Base-by-base conservation (phyloP, 2,888 invertebrate genomes). In the Candidula unifasciata region DNA sequence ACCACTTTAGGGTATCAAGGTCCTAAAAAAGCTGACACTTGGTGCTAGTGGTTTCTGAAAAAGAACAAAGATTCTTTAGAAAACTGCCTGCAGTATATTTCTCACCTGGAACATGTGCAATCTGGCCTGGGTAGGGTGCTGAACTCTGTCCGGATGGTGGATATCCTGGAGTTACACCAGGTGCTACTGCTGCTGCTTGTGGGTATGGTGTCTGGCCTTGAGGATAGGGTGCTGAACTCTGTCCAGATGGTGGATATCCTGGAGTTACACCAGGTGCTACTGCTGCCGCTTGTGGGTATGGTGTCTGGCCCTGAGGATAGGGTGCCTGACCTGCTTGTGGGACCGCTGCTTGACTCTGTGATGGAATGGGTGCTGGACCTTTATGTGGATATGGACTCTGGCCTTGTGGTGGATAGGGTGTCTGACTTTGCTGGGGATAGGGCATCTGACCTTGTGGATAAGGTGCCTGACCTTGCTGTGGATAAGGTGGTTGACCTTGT, bases 241-340 rank as follows among this genome's bases (percentile, higher is more conserved):
- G 73, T 13, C 3, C 5, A n/a, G n/a, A 24, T 73, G 81, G 37
- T 71, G n/a, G 27, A 37, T 21, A 18, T 24, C 69, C 30, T 27
- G 13, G n/a, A 69, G 24, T 27, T 69, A 24, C 24, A 69, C 69
- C 16, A 69, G 69, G 69, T 13, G n/a, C 69, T 69, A 27, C 52
- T 27, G 74, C 82, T 0, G 30, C 66, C 66, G 60, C 76, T 35
- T 27, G 37, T 66, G 82, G 82, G 10, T n/a, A n/a, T 76, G 82
- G 74, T 30, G 74, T 44, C 27, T 82, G 82, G n/a, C 76, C 76
- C 60, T 73, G 21, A 24, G 81, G 81, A 27, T 71, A 33, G 27
- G 37, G 66, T 27, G 74, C 82, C 0, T n/a, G 69, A n/a, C 76
- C 66, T 76, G 60, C 76, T 35, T 27, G 37, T 60, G 30, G 82